Evolutionary conservation across 2,888 invertebrate genomes (phyloP).

Genomic region (Carterocephalus palaemon): DNA sequence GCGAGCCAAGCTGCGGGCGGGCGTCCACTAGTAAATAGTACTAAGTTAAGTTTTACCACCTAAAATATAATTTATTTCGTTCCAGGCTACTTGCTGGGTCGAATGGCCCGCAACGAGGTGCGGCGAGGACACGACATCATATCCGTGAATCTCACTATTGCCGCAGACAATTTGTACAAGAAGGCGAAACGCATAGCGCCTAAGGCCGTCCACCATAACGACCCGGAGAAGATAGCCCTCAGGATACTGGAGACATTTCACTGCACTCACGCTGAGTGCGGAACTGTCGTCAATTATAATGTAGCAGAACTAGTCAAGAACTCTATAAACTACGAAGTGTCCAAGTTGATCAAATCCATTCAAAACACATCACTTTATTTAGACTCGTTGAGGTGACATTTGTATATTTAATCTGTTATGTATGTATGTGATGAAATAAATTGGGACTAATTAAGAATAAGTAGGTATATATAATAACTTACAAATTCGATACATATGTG

Average conservation of each 20-base stretch:
- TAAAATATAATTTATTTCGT: slow-evolving; percentile 23
- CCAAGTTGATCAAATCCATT: slow-evolving; percentile 52
- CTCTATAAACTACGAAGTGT: slow-evolving; percentile 54
- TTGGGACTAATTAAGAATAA: no score
- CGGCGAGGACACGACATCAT: slow-evolving; percentile 50
- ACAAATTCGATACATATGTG: slow-evolving; percentile 6
- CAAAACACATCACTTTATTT: slow-evolving; percentile 59
- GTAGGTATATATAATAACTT: slow-evolving; percentile 5
- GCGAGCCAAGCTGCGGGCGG: no score
- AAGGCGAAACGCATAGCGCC: slow-evolving; percentile 58
- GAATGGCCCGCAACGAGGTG: slow-evolving; percentile 52
- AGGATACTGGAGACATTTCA: slow-evolving; percentile 55
- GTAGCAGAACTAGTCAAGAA: slow-evolving; percentile 54
- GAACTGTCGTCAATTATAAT: slow-evolving; percentile 47
- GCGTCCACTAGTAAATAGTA: no score
- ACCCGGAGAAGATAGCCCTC: slow-evolving; percentile 51
- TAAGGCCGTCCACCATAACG: slow-evolving; percentile 56
- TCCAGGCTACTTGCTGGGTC: slow-evolving; percentile 64
- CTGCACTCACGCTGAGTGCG: slow-evolving; percentile 49
- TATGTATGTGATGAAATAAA: no score
- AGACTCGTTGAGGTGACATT: slow-evolving; percentile 61
- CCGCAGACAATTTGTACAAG: slow-evolving; percentile 55
- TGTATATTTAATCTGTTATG: no score
- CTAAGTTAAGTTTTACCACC: no score
- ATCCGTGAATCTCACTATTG: slow-evolving; percentile 51